A percentile compares a stretch with the other conserved stretches of the same genome.
Conservation (phyloP, 1,140 invertebrate species). For the Colletes latitarsis region DNA sequence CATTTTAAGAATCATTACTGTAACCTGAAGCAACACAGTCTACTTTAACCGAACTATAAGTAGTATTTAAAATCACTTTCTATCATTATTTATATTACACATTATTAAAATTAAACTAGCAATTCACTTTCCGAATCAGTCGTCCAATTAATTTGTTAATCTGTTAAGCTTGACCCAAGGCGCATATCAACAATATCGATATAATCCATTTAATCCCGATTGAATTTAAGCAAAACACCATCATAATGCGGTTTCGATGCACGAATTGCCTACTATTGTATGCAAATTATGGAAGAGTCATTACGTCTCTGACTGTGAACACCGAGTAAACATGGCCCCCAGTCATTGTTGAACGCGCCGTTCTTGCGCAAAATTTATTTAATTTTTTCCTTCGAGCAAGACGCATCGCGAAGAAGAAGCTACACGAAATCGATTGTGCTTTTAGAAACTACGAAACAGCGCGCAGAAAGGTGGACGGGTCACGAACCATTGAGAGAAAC, state of each 20-base stretch:
- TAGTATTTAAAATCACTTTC: too few relatives aligned
- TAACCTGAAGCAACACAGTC: too few relatives aligned
- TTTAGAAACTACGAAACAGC: not conserved
- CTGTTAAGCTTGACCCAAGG: not conserved
- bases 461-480: not conserved
- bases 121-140: not conserved
- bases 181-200: not conserved
- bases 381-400: not conserved
- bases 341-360: not conserved
- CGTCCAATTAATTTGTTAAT: not conserved
- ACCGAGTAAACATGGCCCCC: slow-evolving; percentile 5
- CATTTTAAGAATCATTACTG: too few relatives aligned
- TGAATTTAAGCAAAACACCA: slow-evolving; percentile 16
- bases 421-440: not conserved
- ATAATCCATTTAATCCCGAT: not conserved
- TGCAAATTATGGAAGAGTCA: slow-evolving; percentile 11
- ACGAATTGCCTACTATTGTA: slow-evolving; percentile 8
- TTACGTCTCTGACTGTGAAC: not conserved
- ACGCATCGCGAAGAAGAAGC: not conserved
- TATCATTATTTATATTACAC: too few relatives aligned
- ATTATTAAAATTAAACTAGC: not conserved
- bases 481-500: too few relatives aligned
- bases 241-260: not conserved
- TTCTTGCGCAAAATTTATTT: not conserved
- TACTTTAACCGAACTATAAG: too few relatives aligned